Percentiles rank a stretch among this genome's conserved stretches.
Evolutionary conservation across 92 coral and sea anemone genomes (phyloP).

Genomic region (Porites cylindrica): DNA sequence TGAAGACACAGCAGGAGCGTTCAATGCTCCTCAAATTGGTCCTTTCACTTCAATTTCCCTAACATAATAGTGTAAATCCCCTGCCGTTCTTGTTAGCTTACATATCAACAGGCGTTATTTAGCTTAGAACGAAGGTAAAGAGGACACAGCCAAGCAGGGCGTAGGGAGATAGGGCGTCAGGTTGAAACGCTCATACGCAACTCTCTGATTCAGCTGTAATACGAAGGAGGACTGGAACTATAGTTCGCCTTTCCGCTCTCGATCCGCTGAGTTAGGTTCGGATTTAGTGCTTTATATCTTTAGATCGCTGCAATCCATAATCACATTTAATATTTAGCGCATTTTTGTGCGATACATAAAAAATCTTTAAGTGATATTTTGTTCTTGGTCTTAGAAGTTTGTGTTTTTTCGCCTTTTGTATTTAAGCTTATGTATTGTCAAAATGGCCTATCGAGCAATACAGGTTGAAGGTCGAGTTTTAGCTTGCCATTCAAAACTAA

Average conservation of each 20-base stretch:
- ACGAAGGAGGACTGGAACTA: no score
- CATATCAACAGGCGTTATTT: constrained; percentile 12
- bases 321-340: constrained; percentile 5
- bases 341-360: constrained; percentile 10
- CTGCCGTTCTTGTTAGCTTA: constrained; percentile 11
- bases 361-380: constrained; percentile 2
- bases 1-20: constrained; percentile 7
- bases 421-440: constrained; percentile 6
- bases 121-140: neutral
- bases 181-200: no score
- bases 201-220: no score
- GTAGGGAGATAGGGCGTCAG: neutral
- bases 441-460: constrained; percentile 17
- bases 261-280: no score
- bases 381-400: constrained; percentile 8
- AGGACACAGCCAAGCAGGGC: neutral
- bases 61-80: constrained; percentile 8
- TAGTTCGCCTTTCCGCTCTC: no score
- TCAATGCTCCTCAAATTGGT: constrained; percentile 4
- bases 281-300: no score
- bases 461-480: constrained; percentile 15
- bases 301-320: no score
- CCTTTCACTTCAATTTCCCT: neutral
- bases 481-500: neutral
- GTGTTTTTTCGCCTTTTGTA: constrained; percentile 10